A percentile compares a stretch with the other conserved stretches of the same genome.
Conservation (phyloP, 2,888 invertebrate species). For the Imbricaverruca yamaguchii region DNA sequence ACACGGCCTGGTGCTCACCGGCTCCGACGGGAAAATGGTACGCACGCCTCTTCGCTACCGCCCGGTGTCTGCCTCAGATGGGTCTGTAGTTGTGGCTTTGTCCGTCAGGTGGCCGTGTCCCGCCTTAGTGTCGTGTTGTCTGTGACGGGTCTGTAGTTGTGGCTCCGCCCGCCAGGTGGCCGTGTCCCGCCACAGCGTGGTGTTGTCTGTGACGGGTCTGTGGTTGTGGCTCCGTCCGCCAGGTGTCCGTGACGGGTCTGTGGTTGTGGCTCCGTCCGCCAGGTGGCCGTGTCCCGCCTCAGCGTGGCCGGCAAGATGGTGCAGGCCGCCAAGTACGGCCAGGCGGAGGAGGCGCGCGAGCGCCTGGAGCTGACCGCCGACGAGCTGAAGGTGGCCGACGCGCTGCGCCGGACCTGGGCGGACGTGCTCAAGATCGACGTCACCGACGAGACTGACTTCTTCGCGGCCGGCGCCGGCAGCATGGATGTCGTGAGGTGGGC, state of each 20-base stretch:
- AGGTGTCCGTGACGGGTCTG: constrained; percentile 46
- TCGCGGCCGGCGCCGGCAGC: constrained; percentile 88
- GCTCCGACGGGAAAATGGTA: constrained; percentile 69
- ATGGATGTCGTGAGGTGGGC: constrained; percentile 76
- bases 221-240: constrained; percentile 26
- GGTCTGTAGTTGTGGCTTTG: background rate
- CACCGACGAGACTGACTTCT: constrained; percentile 79
- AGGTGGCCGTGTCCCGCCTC: constrained; percentile 69
- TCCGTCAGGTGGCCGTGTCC: constrained; percentile 60
- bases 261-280: constrained; percentile 26
- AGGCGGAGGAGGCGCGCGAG: constrained; percentile 50
- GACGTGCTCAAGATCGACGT: constrained; percentile 70
- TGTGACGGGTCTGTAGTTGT: background rate
- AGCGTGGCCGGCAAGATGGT: constrained; percentile 74
- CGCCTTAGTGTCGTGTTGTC: constrained; percentile 57
- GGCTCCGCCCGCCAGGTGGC: constrained; percentile 53
- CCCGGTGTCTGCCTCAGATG: too few relatives aligned
- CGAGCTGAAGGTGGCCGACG: constrained; percentile 61
- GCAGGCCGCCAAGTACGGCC: constrained; percentile 63
- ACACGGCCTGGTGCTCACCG: constrained; percentile 68
- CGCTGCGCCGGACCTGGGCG: constrained; percentile 66
- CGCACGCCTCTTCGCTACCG: constrained; percentile 34
- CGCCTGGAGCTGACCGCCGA: constrained; percentile 60
- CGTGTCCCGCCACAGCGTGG: constrained; percentile 65
- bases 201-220: background rate